phyloP scores from a whole-genome alignment of 2,888 invertebrate genomes.

The Perizoma flavofasciatum region DNA sequence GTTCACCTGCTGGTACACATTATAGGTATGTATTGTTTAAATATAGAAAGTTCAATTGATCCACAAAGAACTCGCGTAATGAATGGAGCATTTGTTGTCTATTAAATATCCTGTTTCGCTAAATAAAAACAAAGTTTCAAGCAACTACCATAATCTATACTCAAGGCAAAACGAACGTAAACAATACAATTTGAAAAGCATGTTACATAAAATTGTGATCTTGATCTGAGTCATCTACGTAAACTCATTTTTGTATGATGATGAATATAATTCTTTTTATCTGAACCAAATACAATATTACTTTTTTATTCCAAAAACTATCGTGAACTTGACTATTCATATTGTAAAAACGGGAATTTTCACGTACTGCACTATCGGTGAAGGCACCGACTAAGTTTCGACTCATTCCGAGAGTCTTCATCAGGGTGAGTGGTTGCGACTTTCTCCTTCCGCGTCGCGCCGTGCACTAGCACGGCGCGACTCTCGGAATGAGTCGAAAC shows the following conservation, averaged over 20 bases:
- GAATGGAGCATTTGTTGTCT: slow-evolving; percentile 2
- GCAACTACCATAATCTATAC: neutral
- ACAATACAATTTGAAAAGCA: slow-evolving; percentile 3
- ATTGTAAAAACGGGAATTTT: too few relatives aligned
- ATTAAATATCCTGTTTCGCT: neutral
- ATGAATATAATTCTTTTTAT: slow-evolving; percentile 6
- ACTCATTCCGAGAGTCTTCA: too few relatives aligned
- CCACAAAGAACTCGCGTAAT: slow-evolving; percentile 6
- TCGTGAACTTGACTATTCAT: too few relatives aligned
- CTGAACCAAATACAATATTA: slow-evolving; percentile 11
- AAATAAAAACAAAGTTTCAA: neutral
- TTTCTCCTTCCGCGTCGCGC: too few relatives aligned
- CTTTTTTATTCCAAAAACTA: too few relatives aligned
- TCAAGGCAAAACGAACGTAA: neutral
- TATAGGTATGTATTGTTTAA: neutral
- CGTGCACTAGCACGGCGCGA: too few relatives aligned
- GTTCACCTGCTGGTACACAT: slow-evolving; percentile 11
- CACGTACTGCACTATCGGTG: too few relatives aligned
- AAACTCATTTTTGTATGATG: too few relatives aligned
- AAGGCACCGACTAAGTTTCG: too few relatives aligned
- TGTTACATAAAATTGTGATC: neutral
- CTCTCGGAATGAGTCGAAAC: too few relatives aligned
- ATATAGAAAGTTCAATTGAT: slow-evolving; percentile 7
- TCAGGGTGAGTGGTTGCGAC: too few relatives aligned
- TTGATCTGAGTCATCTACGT: too few relatives aligned